Base-by-base conservation (phyloP, 2,113 vertebrate genomes). In the Pelodiscus sinensis region DNA sequence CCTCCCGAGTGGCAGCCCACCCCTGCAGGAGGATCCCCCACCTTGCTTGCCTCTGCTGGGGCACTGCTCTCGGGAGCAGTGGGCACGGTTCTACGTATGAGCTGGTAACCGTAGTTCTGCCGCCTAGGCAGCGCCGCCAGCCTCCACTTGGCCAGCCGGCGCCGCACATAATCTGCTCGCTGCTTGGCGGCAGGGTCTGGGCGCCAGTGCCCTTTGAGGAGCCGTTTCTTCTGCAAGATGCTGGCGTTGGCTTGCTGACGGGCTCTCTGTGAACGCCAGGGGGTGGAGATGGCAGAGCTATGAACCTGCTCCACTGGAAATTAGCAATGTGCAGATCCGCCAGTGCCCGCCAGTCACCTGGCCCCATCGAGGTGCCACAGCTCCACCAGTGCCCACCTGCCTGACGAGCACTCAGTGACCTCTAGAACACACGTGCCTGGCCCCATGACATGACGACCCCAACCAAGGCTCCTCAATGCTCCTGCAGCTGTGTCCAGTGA, bases 221-320 rank as follows among this genome's bases (percentile, higher is more conserved):
- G 51, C 31, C 25, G 31, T 15, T 78, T 80, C 51, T 68, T 94
- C 71, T 29, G 31, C 4, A 3, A 38, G 73, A 94, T 68, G 88
- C 60, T 27, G 85, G 58, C 11, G n/a, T 51, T 92, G 87, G 79
- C 22, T 75, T 14, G 25, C 14, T 68, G 82, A 35, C 0, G 6
- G 50, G 79, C 71, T 81, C 81, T 12, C 94, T 95, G 88, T 38
- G 82, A 91, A 81, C 29, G 31, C 85, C 44, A 44, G 51, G 86
- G 85, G 75, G 86, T 88, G 83, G 82, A 93, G 80, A 84, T 73
- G 82, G 79, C 51, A 91, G 85, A 90, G 81, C 87, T 84, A 85
- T 84, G 71, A 97, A 92, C 88, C 50, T 21, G 44, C 4, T 38
- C 52, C 58, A 7, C 86, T 24, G 25, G 29, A 21, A 90, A 88